These are phyloP conservation scores for Tursiops truncatus DNA, from an alignment of 2,113 vertebrate species.

Conservation along the genomic window DNA sequence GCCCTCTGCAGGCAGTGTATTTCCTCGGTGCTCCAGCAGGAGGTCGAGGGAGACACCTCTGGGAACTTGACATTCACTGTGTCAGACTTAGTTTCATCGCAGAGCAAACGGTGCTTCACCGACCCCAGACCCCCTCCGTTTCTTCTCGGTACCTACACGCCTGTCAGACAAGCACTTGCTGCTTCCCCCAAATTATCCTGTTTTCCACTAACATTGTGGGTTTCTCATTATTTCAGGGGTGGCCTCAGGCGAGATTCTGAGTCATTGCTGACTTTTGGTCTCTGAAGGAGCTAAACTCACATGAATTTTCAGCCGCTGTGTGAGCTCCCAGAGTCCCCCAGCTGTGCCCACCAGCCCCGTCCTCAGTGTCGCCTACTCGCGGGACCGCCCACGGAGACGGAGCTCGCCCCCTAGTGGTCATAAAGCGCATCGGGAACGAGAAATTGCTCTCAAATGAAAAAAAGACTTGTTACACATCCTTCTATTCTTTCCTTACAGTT, in stretches of 20 bases:
- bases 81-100: background rate
- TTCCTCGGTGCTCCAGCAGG: background rate
- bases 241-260: background rate
- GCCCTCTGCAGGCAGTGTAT: background rate
- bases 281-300: background rate
- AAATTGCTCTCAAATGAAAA: background rate
- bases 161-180: background rate
- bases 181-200: background rate
- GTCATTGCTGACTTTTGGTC: background rate
- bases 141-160: background rate
- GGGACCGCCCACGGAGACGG: fast-evolving
- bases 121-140: background rate
- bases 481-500: background rate
- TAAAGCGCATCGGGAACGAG: fast-evolving
- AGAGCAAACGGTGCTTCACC: background rate
- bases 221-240: background rate
- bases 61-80: background rate
- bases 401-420: background rate
- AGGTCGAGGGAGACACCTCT: background rate
- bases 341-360: background rate
- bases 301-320: background rate
- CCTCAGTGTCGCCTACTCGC: fast-evolving
- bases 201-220: background rate
- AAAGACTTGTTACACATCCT: fast-evolving
- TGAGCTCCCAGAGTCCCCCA: background rate